A percentile compares a stretch with the other conserved stretches of the same genome.
These are phyloP conservation scores for Maniola jurtina DNA, from an alignment of 1,140 invertebrate species.

Conservation along the genomic window DNA sequence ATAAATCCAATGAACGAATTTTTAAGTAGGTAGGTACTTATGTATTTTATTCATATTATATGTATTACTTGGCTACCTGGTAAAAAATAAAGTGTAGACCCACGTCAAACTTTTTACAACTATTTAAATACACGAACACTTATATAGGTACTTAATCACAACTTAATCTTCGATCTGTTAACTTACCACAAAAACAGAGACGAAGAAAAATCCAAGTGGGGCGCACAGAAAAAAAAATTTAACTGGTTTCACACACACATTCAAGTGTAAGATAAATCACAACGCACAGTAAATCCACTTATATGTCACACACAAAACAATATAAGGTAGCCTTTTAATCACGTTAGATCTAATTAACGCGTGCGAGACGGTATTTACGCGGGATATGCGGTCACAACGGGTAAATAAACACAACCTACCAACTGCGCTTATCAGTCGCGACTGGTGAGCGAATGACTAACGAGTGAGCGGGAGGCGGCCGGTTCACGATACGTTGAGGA, in stretches of 20 bases:
- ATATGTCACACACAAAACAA: constrained; percentile 46
- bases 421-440: constrained; percentile 55
- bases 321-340: constrained; percentile 47
- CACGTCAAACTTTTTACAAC: neutral
- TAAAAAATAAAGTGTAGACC: neutral
- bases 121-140: constrained; percentile 30
- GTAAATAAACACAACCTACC: constrained; percentile 38
- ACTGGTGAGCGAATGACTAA: constrained; percentile 50
- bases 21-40: too few relatives aligned
- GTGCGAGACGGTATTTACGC: constrained; percentile 46
- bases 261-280: constrained; percentile 26
- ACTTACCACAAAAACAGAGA: constrained; percentile 62
- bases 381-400: constrained; percentile 31
- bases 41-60: too few relatives aligned
- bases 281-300: constrained; percentile 58
- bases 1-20: too few relatives aligned
- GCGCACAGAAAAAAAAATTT: constrained; percentile 50
- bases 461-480: neutral
- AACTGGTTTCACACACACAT: constrained; percentile 64
- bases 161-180: constrained; percentile 30
- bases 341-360: constrained; percentile 53
- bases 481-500: neutral
- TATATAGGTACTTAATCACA: neutral
- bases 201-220: constrained; percentile 64
- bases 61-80: too few relatives aligned